Base-by-base conservation (phyloP, 1,140 invertebrate genomes). In the Drosophila nasuta region DNA sequence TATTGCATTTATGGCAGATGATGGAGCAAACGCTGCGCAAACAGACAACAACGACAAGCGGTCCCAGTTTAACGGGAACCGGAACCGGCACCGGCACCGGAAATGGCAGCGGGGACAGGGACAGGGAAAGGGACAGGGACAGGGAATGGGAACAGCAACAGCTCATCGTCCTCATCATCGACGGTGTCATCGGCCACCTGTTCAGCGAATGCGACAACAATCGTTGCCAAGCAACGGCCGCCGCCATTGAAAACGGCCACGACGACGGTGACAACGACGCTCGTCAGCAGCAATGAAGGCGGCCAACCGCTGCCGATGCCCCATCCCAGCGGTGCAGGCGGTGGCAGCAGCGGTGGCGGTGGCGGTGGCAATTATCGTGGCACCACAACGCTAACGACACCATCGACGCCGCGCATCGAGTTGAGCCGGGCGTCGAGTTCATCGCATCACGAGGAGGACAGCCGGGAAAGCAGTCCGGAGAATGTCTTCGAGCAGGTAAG, bases 391-490 rank as follows among this genome's bases (percentile, higher is more conserved):
- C 51, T 96, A 58, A 95, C 94, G 74, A 95, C 95, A 52, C 95
- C 96, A 10, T 95, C 95, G 62, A 96, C 96, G 43, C 97, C 97
- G 1, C 94, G 97, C 75, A 97, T 97, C 79, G 97, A 97, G 93
- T 96, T 97, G 81, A 97, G 96, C 63, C 94, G 97, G 54, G 97
- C 97, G 2, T 97, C 96, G 78, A 97, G 96, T 91, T 97, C 96
- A 30, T 97, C 96, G 20, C 96, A 97, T 78, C 96, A 97, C 87
- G 95, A 95, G 79, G 95, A 95, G 81, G 96, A 97, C 91, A 97
- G 96, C 77, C 94, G 96, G 54, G 96, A 97, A 78, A 96, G 95
- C 72, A 96, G 96, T 25, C 97, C 96, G 0, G 92, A 93, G 62
- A 93, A 93, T 75, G 92, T 93, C 4, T 93, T 93, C 60, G 92